These are phyloP conservation scores for Neoascia interrupta DNA, from an alignment of 2,888 invertebrate genomes.

Conservation along the genomic window DNA sequence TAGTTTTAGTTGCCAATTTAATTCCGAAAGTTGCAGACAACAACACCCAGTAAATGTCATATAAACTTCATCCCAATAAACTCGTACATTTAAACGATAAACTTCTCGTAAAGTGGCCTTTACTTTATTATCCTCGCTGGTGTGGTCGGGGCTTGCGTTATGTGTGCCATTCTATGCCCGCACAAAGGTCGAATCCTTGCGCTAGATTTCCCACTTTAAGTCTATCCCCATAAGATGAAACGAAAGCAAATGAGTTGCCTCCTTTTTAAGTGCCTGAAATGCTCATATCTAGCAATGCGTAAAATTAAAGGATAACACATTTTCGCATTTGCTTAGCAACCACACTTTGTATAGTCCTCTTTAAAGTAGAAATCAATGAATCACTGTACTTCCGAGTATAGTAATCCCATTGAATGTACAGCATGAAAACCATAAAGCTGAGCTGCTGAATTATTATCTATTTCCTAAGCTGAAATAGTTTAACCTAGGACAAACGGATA, in stretches of 20 bases:
- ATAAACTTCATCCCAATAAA: not conserved
- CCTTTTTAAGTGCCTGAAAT: not conserved
- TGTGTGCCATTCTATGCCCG: too few species aligned
- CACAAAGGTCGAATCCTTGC: not conserved
- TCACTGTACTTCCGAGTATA: not conserved
- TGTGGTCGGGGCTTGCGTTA: not conserved
- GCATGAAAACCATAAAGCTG: not conserved
- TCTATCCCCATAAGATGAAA: not conserved
- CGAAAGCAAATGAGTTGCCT: not conserved
- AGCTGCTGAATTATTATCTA: not conserved
- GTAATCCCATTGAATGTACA: not conserved
- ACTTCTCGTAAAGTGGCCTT: not conserved
- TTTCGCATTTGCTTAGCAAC: not conserved
- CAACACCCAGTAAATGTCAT: not conserved
- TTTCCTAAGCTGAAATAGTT: not conserved
- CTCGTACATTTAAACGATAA: not conserved
- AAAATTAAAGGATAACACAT: not conserved
- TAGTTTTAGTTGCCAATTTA: not conserved
- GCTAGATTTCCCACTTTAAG: not conserved
- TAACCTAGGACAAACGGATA: not conserved
- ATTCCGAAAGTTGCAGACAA: not conserved
- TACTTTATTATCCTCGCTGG: not conserved
- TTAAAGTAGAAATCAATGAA: conserved; percentile 1
- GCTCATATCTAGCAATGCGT: not conserved
- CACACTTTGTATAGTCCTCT: not conserved